Evolutionary conservation across 2,888 invertebrate genomes (phyloP), one percentile per base, ranked within the genome.

Genomic region (Tenthredo livida): DNA sequence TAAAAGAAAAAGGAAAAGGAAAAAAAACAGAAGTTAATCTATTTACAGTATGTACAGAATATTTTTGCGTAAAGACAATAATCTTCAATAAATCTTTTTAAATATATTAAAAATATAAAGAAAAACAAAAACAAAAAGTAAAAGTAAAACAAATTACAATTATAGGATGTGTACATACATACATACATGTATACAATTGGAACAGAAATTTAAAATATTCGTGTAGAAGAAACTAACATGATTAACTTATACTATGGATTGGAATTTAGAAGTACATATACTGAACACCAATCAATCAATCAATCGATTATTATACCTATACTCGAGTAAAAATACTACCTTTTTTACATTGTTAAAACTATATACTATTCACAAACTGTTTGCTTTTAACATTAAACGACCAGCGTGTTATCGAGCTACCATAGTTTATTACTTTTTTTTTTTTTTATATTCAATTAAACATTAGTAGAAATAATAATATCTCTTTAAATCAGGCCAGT

Each of bases 1-100:
- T 29, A 77, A 50, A 50, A 50, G 54, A 50, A 72, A 29, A 2
- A 29, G 2, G 29, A 29, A 29, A 29, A 29, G n/a, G n/a, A 29
- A 29, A 33, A 33, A 50, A 77, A 50, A 72, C 21, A 37, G 29
- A 29, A 77, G 54, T 77, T 50, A 3, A 50, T 50, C 54, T 77
- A 77, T 77, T 77, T 77, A 77, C 77, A 77, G 15, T 77, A 77
- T 54, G n/a, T 77, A 77, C 54, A 77, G 10, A 43, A 40, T 43
- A 73, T 10, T 7, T 21, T 21, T 10, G 72, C 37, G 70, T n/a
- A 33, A n/a, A 70, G 33, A 17, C 17, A 67, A 67, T 70, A 70
- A 9, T 15, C 17, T 70, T 37, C 37, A 37, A n/a, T 70, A 70
- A 70, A 70, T 37, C 17, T 70, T n/a, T 70, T 37, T 37, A 33